Evolutionary conservation across 2,888 invertebrate genomes (phyloP).

Genomic region (Lithosia quadra): DNA sequence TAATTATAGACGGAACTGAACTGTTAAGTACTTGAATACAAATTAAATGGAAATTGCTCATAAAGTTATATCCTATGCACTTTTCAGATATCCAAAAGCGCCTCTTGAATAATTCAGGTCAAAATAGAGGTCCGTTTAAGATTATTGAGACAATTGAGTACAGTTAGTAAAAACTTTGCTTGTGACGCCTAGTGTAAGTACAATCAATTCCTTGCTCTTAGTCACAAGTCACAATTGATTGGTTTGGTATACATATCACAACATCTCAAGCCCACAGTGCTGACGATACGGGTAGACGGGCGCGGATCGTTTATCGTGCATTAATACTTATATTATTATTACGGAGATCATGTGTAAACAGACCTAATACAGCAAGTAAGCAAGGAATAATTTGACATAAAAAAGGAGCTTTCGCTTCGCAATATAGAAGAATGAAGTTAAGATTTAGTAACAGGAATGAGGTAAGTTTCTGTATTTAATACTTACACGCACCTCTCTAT

Average conservation of each 20-base stretch:
- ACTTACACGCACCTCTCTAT: not conserved
- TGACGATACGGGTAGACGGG: constrained; percentile 32
- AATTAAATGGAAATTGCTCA: not conserved
- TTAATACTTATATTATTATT: constrained; percentile 14
- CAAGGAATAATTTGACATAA: constrained; percentile 28
- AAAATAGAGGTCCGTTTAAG: constrained; percentile 30
- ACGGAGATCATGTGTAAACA: constrained; percentile 34
- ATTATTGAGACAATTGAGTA: constrained; percentile 33
- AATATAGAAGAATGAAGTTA: constrained; percentile 24
- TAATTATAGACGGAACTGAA: constrained; percentile 27
- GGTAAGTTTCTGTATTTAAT: constrained; percentile 36
- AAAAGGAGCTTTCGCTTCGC: constrained; percentile 38
- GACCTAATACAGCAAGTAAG: constrained; percentile 22
- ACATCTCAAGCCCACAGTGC: constrained; percentile 56
- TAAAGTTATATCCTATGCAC: not conserved
- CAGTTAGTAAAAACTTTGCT: constrained; percentile 50
- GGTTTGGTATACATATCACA: constrained; percentile 46
- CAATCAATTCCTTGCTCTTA: constrained; percentile 34
- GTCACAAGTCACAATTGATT: constrained; percentile 57
- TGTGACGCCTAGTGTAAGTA: constrained; percentile 49
- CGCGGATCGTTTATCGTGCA: constrained; percentile 28
- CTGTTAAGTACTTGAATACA: constrained; percentile 1
- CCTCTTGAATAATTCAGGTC: constrained; percentile 35
- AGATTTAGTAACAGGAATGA: constrained; percentile 19
- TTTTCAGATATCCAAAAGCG: constrained; percentile 10